A percentile compares a stretch with the other conserved stretches of the same genome.
Conservation (phyloP, 2,797 vertebrate genomes). For the Adrianichthys oophorus region DNA sequence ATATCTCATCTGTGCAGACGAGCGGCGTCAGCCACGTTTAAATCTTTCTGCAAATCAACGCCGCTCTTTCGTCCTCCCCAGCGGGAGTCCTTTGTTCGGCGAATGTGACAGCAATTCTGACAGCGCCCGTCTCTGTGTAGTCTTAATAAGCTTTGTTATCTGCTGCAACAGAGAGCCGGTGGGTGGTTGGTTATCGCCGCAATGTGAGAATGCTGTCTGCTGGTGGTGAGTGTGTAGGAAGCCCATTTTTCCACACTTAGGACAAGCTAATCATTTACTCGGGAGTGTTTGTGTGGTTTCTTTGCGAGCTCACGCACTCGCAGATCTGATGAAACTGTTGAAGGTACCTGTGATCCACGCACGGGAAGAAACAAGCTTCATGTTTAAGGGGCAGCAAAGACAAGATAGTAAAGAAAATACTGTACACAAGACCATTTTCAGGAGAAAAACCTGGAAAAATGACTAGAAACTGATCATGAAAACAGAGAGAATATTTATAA, state of each 20-base stretch:
- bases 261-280: background rate
- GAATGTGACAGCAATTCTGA: constrained; percentile 32
- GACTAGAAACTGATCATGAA: too few relatives aligned
- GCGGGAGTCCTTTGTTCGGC: constrained; percentile 28
- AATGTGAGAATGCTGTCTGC: constrained; percentile 42
- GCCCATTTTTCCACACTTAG: constrained; percentile 13
- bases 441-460: too few relatives aligned
- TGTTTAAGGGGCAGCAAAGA: too few relatives aligned
- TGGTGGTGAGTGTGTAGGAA: constrained; percentile 14
- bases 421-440: too few relatives aligned
- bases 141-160: constrained; percentile 56
- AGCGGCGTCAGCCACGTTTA: background rate
- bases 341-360: background rate
- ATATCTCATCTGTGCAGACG: constrained; percentile 9
- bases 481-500: too few relatives aligned
- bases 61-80: background rate
- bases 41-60: constrained; percentile 5
- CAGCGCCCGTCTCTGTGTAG: constrained; percentile 20
- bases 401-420: too few relatives aligned
- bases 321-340: constrained; percentile 15
- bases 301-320: constrained; percentile 7
- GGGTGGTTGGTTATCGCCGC: constrained; percentile 46
- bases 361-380: too few relatives aligned
- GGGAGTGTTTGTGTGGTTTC: constrained; percentile 14
- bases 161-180: constrained; percentile 41